These are phyloP conservation scores for Acromyrmex echinatior DNA, from an alignment of 1,140 invertebrate species.

Conservation along the genomic window DNA sequence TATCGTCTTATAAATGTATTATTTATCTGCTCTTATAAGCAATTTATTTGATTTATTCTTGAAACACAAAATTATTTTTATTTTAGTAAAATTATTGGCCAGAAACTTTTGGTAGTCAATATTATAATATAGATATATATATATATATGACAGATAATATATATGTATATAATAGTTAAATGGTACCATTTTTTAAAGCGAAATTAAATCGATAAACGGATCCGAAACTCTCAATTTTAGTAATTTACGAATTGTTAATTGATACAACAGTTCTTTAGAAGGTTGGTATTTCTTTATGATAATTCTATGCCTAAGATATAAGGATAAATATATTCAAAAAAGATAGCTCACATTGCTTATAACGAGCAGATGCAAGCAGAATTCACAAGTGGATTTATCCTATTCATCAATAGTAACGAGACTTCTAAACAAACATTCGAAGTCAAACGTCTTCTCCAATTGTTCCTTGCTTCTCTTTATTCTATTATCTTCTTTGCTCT, in stretches of 20 bases:
- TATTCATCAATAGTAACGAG: slow-evolving; percentile 58
- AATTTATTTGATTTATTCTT: too few species aligned
- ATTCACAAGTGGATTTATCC: slow-evolving; percentile 30
- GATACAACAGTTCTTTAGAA: background rate
- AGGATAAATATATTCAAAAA: slow-evolving; percentile 18
- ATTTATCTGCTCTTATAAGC: too few species aligned
- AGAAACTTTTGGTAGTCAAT: too few species aligned
- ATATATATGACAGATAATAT: background rate
- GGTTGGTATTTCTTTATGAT: too few species aligned
- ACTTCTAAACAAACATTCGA: slow-evolving; percentile 40
- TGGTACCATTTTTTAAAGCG: background rate
- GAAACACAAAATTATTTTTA: too few species aligned
- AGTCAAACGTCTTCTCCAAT: slow-evolving; percentile 17
- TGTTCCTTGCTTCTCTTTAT: slow-evolving; percentile 40
- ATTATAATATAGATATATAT: background rate
- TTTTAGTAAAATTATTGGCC: too few species aligned
- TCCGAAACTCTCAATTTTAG: background rate
- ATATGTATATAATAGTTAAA: background rate
- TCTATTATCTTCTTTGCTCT: background rate
- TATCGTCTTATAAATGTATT: too few species aligned
- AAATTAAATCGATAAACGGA: background rate
- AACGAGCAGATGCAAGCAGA: slow-evolving; percentile 35
- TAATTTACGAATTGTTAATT: background rate
- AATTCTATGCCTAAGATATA: background rate
- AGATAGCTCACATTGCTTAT: too few species aligned